phyloP scores from a whole-genome alignment of 2,113 vertebrate genomes.

The Phylloscopus trochilus region DNA sequence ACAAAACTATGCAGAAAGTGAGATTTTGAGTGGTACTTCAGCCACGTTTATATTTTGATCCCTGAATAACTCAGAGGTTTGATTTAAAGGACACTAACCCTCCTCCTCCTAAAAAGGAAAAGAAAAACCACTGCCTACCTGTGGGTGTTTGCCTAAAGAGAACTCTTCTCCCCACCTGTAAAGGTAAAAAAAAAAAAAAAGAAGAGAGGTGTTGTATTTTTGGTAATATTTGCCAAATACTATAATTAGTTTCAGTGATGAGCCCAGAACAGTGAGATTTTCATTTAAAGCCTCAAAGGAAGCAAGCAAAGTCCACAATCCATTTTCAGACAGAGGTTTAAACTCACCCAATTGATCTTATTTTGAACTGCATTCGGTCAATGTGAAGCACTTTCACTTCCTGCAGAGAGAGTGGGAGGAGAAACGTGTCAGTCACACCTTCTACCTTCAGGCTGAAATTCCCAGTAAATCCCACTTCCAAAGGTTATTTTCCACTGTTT shows the following conservation, averaged over 20 bases:
- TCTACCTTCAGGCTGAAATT: background rate
- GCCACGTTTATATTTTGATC: background rate
- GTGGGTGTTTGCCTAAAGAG: constrained; percentile 89
- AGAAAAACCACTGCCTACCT: constrained; percentile 74
- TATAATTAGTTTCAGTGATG: background rate
- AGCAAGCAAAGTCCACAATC: background rate
- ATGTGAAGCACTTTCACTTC: constrained; percentile 92
- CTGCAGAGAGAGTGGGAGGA: constrained; percentile 66
- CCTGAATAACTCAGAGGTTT: background rate
- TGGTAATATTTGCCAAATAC: background rate
- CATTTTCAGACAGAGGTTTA: background rate
- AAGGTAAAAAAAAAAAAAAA: background rate
- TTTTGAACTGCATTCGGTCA: constrained; percentile 84
- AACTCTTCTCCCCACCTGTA: constrained; percentile 96
- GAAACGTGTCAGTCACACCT: background rate
- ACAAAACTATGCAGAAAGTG: background rate
- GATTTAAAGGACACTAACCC: background rate
- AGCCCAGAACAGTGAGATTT: background rate
- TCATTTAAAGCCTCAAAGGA: background rate
- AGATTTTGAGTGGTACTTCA: background rate
- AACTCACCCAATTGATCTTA: constrained; percentile 92
- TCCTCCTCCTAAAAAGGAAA: background rate
- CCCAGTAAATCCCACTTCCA: background rate
- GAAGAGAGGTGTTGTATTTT: background rate
- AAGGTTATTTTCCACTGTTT: background rate